Percentiles rank a stretch among this genome's conserved stretches.
Evolutionary conservation across 2,888 invertebrate genomes (phyloP).

Genomic region (Octodonta nipae): DNA sequence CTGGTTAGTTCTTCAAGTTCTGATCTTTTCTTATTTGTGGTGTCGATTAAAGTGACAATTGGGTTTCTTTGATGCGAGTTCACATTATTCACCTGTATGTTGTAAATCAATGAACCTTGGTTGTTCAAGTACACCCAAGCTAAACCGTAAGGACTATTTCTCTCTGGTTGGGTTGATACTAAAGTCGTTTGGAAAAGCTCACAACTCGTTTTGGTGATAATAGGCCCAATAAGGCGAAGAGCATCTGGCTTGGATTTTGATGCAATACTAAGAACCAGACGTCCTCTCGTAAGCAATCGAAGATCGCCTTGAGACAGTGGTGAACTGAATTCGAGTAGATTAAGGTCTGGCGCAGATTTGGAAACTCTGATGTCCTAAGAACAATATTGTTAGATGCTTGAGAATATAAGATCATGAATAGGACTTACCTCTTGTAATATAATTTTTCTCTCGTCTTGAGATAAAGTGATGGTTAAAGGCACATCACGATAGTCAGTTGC

Average conservation of each 20-base stretch:
- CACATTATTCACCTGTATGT: slow-evolving; percentile 56
- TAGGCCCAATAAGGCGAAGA: slow-evolving; percentile 52
- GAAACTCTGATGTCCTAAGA: slow-evolving; percentile 48
- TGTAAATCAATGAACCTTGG: slow-evolving; percentile 65
- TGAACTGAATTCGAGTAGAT: slow-evolving; percentile 64
- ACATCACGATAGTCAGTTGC: slow-evolving; percentile 50
- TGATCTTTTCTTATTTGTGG: slow-evolving; percentile 46
- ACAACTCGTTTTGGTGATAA: slow-evolving; percentile 63
- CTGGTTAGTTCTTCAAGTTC: slow-evolving; percentile 62
- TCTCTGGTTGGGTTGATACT: slow-evolving; percentile 35
- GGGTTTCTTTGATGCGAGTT: slow-evolving; percentile 38
- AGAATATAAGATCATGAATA: slow-evolving; percentile 3
- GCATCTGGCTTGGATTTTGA: slow-evolving; percentile 52
- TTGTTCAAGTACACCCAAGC: slow-evolving; percentile 68
- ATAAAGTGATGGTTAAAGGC: slow-evolving; percentile 54
- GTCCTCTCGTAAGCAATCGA: slow-evolving; percentile 62
- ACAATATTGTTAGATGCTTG: no score
- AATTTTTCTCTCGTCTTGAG: slow-evolving; percentile 52
- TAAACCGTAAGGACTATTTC: slow-evolving; percentile 42
- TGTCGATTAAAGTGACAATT: slow-evolving; percentile 59
- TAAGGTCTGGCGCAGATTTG: slow-evolving; percentile 64
- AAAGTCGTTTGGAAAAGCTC: slow-evolving; percentile 67
- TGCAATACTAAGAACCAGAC: slow-evolving; percentile 55
- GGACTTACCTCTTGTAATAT: slow-evolving; percentile 56
- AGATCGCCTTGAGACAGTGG: slow-evolving; percentile 65